Percentiles rank a stretch among this genome's conserved stretches.
Evolutionary conservation across 2,113 vertebrate genomes (phyloP).

Genomic region (Isichthys henryi): DNA sequence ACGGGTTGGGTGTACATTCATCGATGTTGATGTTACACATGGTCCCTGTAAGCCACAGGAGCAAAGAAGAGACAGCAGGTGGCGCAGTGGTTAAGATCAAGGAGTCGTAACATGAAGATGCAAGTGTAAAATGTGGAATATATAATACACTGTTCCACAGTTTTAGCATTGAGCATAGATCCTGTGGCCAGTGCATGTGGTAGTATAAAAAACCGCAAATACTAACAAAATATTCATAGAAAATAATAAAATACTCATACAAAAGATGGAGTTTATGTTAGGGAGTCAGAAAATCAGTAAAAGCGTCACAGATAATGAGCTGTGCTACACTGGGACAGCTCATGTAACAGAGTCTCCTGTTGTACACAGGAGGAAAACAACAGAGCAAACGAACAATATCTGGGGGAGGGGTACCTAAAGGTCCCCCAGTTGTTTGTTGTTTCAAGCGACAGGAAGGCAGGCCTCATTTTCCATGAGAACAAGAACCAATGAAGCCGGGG

Average conservation of each 20-base stretch:
- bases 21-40: constrained; percentile 90
- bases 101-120: not conserved
- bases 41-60: constrained; percentile 56
- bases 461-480: constrained; percentile 59
- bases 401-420: not conserved
- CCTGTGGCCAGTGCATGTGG: not conserved
- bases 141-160: not conserved
- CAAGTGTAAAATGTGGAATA: not conserved
- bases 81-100: not conserved
- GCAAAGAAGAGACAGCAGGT: not conserved
- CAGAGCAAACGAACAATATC: constrained; percentile 29
- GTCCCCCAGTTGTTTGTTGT: constrained; percentile 44
- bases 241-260: not conserved
- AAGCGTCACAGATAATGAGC: not conserved
- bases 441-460: constrained; percentile 58
- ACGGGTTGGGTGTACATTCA: constrained; percentile 76
- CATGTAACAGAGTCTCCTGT: not conserved
- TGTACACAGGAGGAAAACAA: not conserved
- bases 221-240: not conserved
- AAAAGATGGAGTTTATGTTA: not conserved
- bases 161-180: not conserved
- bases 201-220: not conserved
- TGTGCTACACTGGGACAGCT: not conserved
- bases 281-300: not conserved
- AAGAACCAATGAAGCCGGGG: constrained; percentile 59